Percentiles rank a stretch among this genome's conserved stretches.
Evolutionary conservation across 2,113 vertebrate species (phyloP).

Genomic region (Sapajus apella): DNA sequence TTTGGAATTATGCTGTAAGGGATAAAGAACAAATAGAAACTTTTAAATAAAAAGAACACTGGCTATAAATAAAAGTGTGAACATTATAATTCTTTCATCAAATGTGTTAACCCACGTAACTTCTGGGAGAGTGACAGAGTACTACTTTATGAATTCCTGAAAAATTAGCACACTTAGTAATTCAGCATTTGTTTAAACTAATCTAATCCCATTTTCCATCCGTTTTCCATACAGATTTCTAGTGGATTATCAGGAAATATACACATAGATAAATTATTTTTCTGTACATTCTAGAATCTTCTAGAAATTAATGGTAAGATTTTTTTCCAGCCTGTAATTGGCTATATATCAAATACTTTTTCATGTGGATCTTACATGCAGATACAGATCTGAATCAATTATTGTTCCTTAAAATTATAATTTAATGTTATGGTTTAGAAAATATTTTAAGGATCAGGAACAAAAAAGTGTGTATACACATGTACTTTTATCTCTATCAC

Average conservation of each 20-base stretch:
- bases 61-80: background rate
- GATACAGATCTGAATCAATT: background rate
- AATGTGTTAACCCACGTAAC: background rate
- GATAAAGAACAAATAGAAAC: conserved; percentile 41
- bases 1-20: conserved; percentile 36
- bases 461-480: background rate
- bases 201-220: background rate
- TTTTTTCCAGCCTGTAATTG: background rate
- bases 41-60: conserved; percentile 37
- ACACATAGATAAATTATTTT: background rate
- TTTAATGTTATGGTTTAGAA: background rate
- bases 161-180: background rate
- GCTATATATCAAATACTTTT: background rate
- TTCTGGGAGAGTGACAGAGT: background rate
- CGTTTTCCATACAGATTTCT: background rate
- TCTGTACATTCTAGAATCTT: background rate
- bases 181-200: background rate
- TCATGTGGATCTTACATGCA: background rate
- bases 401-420: background rate
- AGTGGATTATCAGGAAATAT: background rate
- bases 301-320: background rate
- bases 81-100: conserved; percentile 25
- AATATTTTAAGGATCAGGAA: background rate
- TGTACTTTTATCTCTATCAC: background rate
- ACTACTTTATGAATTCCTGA: background rate